A percentile compares a stretch with the other conserved stretches of the same genome.
Conservation (phyloP, 2,113 vertebrate species). For the Gasterosteus nipponicus region DNA sequence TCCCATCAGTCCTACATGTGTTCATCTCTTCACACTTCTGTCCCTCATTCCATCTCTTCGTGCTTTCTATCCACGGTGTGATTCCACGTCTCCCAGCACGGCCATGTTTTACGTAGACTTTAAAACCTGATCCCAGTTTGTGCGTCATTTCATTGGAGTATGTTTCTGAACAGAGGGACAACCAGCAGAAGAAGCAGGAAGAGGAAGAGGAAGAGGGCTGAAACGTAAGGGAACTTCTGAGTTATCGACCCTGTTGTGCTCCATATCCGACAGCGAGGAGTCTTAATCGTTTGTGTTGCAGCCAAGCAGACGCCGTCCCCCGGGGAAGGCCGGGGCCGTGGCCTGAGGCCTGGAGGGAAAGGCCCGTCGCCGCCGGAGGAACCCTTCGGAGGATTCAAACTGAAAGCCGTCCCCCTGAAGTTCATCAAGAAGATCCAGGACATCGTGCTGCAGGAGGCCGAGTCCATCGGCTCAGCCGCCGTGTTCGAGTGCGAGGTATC, state of each 20-base stretch:
- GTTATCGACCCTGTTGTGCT: neutral
- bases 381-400: constrained; percentile 92
- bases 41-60: constrained; percentile 16
- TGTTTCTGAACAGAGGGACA: constrained; percentile 87
- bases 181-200: constrained; percentile 88
- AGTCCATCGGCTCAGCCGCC: constrained; percentile 93
- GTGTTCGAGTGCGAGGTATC: constrained; percentile 97
- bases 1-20: constrained; percentile 28
- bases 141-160: constrained; percentile 21
- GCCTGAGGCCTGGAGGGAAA: constrained; percentile 89
- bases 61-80: neutral
- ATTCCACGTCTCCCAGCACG: neutral
- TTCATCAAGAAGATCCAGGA: constrained; percentile 97
- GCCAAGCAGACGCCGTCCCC: constrained; percentile 96
- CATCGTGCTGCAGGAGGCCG: constrained; percentile 91
- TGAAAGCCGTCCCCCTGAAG: constrained; percentile 96
- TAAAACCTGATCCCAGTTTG: neutral
- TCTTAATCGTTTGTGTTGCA: constrained; percentile 71
- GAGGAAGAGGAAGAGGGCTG: constrained; percentile 86
- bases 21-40: constrained; percentile 3
- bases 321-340: constrained; percentile 90
- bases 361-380: constrained; percentile 92
- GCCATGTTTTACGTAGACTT: constrained; percentile 6
- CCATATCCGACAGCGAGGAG: neutral
- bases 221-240: constrained; percentile 83